A percentile compares a stretch with the other conserved stretches of the same genome.
These are phyloP conservation scores for Sabatieria punctata DNA, from an alignment of 2,888 invertebrate species.

Conservation along the genomic window DNA sequence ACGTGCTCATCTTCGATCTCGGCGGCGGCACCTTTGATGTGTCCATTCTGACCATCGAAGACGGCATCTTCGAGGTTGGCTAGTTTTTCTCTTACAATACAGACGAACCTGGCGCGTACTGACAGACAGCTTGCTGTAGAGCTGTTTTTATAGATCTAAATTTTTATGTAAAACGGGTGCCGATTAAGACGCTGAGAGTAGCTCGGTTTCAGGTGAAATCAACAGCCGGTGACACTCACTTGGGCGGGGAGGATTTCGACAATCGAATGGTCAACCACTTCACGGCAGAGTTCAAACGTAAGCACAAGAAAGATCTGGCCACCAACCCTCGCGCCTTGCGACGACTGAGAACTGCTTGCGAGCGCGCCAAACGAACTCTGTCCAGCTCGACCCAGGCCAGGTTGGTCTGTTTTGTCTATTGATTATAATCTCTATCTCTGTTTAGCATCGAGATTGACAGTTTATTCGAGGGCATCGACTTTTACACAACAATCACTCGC, in stretches of 20 bases:
- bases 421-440: no score
- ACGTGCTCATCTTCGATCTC: slow-evolving; percentile 47
- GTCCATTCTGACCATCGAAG: slow-evolving; percentile 70
- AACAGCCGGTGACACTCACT: slow-evolving; percentile 80
- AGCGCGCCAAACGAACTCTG: slow-evolving; percentile 45
- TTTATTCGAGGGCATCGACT: slow-evolving; percentile 77
- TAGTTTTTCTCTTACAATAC: no score
- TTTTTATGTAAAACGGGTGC: no score
- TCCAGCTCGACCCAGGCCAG: slow-evolving; percentile 37
- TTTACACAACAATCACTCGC: slow-evolving; percentile 78
- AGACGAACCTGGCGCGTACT: no score
- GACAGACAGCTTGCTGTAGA: no score
- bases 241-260: slow-evolving; percentile 42
- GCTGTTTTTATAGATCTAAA: no score
- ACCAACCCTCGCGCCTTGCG: slow-evolving; percentile 73
- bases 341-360: slow-evolving; percentile 75
- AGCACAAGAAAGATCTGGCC: slow-evolving; percentile 69
- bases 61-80: slow-evolving; percentile 78
- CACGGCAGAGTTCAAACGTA: slow-evolving; percentile 38
- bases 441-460: slow-evolving; percentile 73
- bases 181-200: no score
- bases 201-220: slow-evolving; percentile 76
- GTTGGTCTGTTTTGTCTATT: no score
- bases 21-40: slow-evolving; percentile 88
- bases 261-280: slow-evolving; percentile 37